These are phyloP conservation scores for Caenorhabditis remanei DNA, from an alignment of 1,140 invertebrate species.

Conservation along the genomic window DNA sequence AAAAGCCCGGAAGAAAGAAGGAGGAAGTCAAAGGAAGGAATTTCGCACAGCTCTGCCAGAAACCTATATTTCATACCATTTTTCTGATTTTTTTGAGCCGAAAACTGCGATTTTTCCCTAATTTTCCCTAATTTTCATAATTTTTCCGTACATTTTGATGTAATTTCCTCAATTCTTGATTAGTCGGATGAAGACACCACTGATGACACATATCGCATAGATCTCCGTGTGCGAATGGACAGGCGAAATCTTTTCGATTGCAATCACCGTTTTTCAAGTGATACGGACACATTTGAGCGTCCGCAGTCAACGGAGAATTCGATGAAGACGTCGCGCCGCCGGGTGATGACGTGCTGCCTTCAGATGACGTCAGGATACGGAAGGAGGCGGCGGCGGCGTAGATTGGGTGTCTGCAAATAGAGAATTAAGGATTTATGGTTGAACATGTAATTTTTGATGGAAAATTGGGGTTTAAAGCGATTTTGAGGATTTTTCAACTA, in stretches of 20 bases:
- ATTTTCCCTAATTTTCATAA: too few species aligned
- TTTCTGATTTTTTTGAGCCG: too few species aligned
- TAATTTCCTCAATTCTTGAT: slow-evolving; percentile 83
- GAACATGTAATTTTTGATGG: too few species aligned
- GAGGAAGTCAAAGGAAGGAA: too few species aligned
- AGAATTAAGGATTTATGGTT: too few species aligned
- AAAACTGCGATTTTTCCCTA: neutral
- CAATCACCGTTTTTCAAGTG: slow-evolving; percentile 14
- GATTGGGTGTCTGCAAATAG: neutral
- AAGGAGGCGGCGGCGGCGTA: neutral
- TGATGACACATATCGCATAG: slow-evolving; percentile 86
- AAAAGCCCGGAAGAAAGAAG: too few species aligned
- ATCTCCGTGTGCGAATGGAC: slow-evolving; percentile 85
- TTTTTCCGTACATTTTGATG: slow-evolving; percentile 79
- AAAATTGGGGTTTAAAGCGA: too few species aligned
- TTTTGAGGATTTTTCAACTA: too few species aligned
- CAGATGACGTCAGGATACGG: neutral
- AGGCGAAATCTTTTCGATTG: slow-evolving; percentile 75
- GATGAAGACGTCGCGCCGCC: neutral
- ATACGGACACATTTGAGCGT: neutral
- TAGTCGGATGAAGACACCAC: slow-evolving; percentile 84
- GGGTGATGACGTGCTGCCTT: too few species aligned
- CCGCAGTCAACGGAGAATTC: too few species aligned
- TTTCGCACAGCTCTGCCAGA: too few species aligned
- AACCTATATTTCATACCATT: too few species aligned